phyloP scores from a whole-genome alignment of 2,113 vertebrate genomes.

The Peromyscus californicus region DNA sequence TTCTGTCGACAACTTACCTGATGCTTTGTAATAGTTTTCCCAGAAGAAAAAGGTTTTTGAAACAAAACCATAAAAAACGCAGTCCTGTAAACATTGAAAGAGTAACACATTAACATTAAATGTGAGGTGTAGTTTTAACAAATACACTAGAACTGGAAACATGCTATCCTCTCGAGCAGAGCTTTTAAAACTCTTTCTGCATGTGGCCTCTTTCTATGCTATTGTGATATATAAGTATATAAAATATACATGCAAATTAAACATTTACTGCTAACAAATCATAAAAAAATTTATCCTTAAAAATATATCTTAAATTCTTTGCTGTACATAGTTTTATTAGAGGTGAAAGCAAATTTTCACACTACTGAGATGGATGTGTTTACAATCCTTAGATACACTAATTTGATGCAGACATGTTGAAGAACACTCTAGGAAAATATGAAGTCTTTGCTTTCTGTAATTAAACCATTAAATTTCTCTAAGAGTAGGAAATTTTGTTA shows the following conservation, averaged over 20 bases:
- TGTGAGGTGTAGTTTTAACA: constrained; percentile 8
- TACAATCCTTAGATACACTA: background rate
- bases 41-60: constrained; percentile 99
- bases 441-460: background rate
- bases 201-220: background rate
- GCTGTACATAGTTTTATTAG: background rate
- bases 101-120: constrained; percentile 60
- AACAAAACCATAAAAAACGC: constrained; percentile 96
- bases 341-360: background rate
- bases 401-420: background rate
- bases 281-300: background rate
- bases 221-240: background rate
- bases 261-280: background rate
- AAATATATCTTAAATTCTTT: background rate
- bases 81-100: constrained; percentile 89
- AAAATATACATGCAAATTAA: background rate
- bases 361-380: background rate
- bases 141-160: constrained; percentile 41
- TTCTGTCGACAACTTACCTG: constrained; percentile 89
- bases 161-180: background rate
- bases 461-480: background rate
- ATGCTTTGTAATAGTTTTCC: constrained; percentile 93
- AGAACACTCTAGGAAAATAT: background rate
- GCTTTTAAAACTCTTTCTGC: background rate
- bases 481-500: background rate